Base-by-base conservation (phyloP, 2,888 invertebrate genomes). In the Thymelicus lineola region DNA sequence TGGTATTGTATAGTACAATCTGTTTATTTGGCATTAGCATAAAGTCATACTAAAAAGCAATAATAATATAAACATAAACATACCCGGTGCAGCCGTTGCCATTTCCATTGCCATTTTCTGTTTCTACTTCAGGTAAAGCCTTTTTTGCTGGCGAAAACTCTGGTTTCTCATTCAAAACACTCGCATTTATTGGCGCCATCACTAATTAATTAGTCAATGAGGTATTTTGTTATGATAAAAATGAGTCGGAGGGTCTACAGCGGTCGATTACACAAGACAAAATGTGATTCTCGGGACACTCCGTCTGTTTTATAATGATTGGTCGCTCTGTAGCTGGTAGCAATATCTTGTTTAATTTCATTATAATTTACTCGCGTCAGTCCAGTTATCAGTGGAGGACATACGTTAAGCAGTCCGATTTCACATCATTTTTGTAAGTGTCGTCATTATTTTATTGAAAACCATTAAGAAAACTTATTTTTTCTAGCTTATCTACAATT, bases 161-260 rank as follows among this genome's bases (percentile, higher is more conserved):
- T 75, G 88, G 87, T 73, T 80, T 79, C 62, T 82, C 88, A 66
- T 86, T 88, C n/a, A 89, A 73, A 67, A 86, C 83, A 73, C 84
- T 87, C 58, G 82, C 87, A 77, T 91, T 91, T 50, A 91, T 85
- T 46, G 93, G 92, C 74, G 92, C 89, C 93, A 93, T 93, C 86
- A 86, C 88, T 86, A 72, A 82, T 65, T 59, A 72, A 82, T 65
- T 59, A 59, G 42, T 64, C 58, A 38, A 64, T 53, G 6, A 62
- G 58, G 58, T 55, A 35, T 46, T 58, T 50, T 46, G 17, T 20
- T 58, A 42, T 65, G 59, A 64, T 60, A 76, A 77, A 76, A 77
- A 71, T 66, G 74, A 66, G 73, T 71, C 72, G 75, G 73, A 75
- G 76, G 78, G 80, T 88, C 86, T 82, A 82, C 71, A 76, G 74